Percentiles rank a stretch among this genome's conserved stretches.
Evolutionary conservation across 2,113 vertebrate species (phyloP).

Genomic region (Varanus salvator): DNA sequence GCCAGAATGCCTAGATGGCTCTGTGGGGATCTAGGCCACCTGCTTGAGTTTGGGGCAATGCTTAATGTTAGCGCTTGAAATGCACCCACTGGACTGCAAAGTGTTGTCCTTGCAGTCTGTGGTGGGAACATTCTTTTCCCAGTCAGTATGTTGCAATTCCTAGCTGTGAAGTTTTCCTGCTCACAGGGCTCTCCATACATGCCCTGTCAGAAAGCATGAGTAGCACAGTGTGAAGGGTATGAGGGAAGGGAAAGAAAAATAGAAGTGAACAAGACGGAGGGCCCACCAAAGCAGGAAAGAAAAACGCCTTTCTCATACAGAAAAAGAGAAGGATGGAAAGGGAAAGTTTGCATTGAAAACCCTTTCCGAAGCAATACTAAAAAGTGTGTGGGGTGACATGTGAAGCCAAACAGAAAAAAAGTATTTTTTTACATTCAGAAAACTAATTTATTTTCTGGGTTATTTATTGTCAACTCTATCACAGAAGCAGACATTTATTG

Average conservation of each 20-base stretch:
- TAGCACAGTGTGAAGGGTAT: neutral
- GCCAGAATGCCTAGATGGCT: neutral
- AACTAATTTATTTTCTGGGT: conserved; percentile 10
- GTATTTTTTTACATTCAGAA: neutral
- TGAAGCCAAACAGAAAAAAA: too few species aligned
- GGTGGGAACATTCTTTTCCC: neutral
- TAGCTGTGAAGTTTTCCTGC: neutral
- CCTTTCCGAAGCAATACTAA: neutral
- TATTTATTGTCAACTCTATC: neutral
- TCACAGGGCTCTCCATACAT: neutral
- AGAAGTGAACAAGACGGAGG: neutral
- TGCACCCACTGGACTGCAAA: fast-evolving
- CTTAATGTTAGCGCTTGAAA: neutral
- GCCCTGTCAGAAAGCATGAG: neutral
- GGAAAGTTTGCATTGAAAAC: neutral
- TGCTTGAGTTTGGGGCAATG: neutral
- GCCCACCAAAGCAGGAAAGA: conserved; percentile 15
- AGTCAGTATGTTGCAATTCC: neutral
- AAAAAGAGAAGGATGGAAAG: neutral
- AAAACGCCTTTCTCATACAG: neutral
- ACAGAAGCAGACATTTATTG: neutral
- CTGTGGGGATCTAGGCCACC: neutral
- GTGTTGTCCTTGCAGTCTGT: neutral
- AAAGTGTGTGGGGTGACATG: too few species aligned
- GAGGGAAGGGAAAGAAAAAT: neutral